Evolutionary conservation across 2,888 invertebrate species (phyloP), one percentile per base, ranked within the genome.

Genomic region (Eristalis arbustorum): DNA sequence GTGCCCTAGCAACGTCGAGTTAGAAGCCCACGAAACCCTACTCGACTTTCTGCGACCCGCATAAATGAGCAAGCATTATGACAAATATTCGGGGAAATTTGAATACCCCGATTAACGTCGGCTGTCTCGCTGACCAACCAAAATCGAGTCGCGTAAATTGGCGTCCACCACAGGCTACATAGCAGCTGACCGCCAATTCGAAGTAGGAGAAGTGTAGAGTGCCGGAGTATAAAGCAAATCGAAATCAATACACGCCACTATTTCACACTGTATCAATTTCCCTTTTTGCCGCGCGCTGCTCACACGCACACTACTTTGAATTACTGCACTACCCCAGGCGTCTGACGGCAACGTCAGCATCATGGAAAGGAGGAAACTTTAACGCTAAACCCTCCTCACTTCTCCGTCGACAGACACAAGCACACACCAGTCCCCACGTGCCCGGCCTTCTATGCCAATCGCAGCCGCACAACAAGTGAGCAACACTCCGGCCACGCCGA

Each of bases 61-160:
- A 91, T 91, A 90, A 90, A 89, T 90, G 91, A 91, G 90, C 92
- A 91, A 91, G 91, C 91, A 91, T 91, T 91, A 91, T 91, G 91
- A 91, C 92, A 88, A 88, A 88, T 83, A 84, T 78, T 88, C 84
- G 88, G 88, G 88, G 88, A 88, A 88, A 88, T 88, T 88, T 88
- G 69, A 76, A 83, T 87, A 87, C 87, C 88, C 84, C 88, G 72
- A 49, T 49, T 78, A 68, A 62, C 23, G 72, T 49, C n/a, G 25
- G 31, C 34, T 28, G 5, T 18, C 11, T 18, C 31, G 34, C 72
- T 72, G 66, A 73, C 81, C 81, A 74, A 77, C 84, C 69, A 76
- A 72, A 68, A 72, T 34, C 8, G n/a, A 69, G 57, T 49, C 37
- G 22, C 67, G 37, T 61, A 84, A 76, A 61, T 75, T 80, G 80